phyloP scores from a whole-genome alignment of 1,140 invertebrate species.

The Drosophila rhopaloa region DNA sequence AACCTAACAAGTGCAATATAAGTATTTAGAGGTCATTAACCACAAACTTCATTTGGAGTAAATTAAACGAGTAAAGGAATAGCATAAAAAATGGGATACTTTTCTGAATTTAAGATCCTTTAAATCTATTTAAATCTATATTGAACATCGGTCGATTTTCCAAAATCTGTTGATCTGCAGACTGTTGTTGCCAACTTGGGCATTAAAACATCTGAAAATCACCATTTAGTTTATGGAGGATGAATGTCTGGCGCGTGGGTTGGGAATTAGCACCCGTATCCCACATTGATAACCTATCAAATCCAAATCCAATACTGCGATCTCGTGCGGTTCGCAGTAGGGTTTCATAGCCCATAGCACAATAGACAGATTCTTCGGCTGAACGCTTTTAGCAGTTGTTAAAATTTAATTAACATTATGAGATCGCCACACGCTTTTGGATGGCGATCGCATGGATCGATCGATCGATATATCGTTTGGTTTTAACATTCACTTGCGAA shows the following conservation, averaged over 20 bases:
- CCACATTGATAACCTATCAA: constrained; percentile 5
- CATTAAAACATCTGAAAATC: constrained; percentile 9
- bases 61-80: too few species aligned
- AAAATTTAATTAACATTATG: constrained; percentile 51
- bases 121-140: neutral
- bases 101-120: too few species aligned
- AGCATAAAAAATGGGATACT: too few species aligned
- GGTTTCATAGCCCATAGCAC: neutral
- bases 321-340: constrained; percentile 4
- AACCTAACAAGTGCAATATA: neutral
- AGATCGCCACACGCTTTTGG: constrained; percentile 6
- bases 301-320: neutral
- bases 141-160: neutral
- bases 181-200: constrained; percentile 16
- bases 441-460: neutral
- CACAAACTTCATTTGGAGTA: neutral
- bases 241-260: constrained; percentile 34
- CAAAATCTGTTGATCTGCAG: too few species aligned
- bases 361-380: neutral
- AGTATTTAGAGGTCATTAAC: neutral
- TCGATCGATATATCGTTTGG: constrained; percentile 10
- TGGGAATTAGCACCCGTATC: constrained; percentile 7
- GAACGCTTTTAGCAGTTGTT: constrained; percentile 50
- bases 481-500: constrained; percentile 61
- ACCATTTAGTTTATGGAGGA: constrained; percentile 5